Base-by-base conservation (phyloP, 2,888 invertebrate species). In the Eilema griseolum region DNA sequence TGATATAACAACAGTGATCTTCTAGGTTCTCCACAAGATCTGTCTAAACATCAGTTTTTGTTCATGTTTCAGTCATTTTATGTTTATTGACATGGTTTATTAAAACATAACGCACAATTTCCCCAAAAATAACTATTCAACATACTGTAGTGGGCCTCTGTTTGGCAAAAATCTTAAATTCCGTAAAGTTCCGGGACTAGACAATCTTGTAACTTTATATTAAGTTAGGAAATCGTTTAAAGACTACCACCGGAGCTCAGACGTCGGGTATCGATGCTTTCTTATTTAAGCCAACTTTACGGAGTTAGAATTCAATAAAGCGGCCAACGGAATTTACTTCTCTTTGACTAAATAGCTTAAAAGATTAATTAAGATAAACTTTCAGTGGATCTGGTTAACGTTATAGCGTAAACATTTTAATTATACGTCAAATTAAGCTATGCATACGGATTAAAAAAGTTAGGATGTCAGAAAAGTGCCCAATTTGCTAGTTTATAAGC, bases 321-420 rank as follows among this genome's bases (percentile, higher is more conserved):
- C 91, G 85, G 87, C 88, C 88, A 87, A 88, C 90, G 92, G 92
- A 92, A 92, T 93, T 93, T 88, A 89, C 89, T 92, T 90, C 90
- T 90, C 92, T 94, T 93, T 93, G 93, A 92, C 92, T 93, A 93
- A 94, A 94, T 92, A 92, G 90, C 91, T 93, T 88, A 91, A 91
- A 90, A 90, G 91, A 94, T 94, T 94, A 93, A 94, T 93, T 93
- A 93, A 89, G 88, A 88, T 83, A 88, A 94, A 92, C 90, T 93
- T 92, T 86, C 78, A 81, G 71, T 65, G 75, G 87, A 87, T 88
- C 88, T 86, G 87, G 89, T 90, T 90, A 88, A 90, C 88, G 84
- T 83, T 88, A 71, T 85, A 86, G 86, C 85, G 86, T 89, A 90
- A 91, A 91, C 87, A 87, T 84, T 89, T 89, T 85, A 85, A 86